Evolutionary conservation across 1,140 invertebrate genomes (phyloP).

Genomic region (Myzus persicae): DNA sequence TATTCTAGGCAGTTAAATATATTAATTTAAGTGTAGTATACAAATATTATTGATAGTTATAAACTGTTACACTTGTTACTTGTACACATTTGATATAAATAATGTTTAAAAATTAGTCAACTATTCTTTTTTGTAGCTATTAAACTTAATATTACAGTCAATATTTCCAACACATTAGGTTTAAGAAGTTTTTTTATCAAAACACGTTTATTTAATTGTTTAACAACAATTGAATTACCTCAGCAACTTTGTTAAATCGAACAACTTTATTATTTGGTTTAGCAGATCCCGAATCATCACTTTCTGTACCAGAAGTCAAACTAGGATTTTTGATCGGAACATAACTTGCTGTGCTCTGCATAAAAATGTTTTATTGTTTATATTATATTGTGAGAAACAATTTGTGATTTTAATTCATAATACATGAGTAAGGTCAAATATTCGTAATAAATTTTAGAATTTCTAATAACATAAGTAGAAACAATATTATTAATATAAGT

Average conservation of each 20-base stretch:
- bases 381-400: background rate
- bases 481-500: no score
- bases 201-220: background rate
- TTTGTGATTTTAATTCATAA: background rate
- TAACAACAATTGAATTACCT: slow-evolving; percentile 69
- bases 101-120: no score
- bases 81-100: no score
- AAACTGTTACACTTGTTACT: no score
- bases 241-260: slow-evolving; percentile 84
- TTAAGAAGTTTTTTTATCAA: background rate
- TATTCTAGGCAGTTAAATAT: no score
- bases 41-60: no score
- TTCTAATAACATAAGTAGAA: no score
- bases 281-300: slow-evolving; percentile 75
- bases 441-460: background rate
- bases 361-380: slow-evolving; percentile 48
- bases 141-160: no score
- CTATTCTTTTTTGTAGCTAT: no score
- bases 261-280: slow-evolving; percentile 72
- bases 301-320: slow-evolving; percentile 77
- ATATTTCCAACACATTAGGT: no score
- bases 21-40: no score
- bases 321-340: slow-evolving; percentile 78
- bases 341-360: slow-evolving; percentile 81
- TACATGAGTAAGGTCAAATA: background rate